Percentiles rank a stretch among this genome's conserved stretches.
Conservation (phyloP, 2,113 vertebrate species). For the Aegithalos caudatus region DNA sequence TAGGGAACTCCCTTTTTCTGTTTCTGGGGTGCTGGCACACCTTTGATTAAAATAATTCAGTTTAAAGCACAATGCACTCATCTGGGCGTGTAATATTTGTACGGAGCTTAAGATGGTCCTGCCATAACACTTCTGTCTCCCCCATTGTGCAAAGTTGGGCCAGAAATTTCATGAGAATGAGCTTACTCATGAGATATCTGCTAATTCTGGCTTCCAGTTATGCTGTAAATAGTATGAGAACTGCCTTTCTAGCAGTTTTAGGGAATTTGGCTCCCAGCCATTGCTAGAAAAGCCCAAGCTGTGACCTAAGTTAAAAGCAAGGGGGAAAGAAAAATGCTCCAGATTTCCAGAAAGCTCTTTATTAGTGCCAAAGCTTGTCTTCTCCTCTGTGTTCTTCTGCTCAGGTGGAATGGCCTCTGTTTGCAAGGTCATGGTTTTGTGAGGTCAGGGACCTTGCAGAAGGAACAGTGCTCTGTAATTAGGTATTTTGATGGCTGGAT, state of each 20-base stretch:
- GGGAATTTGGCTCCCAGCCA: slow-evolving; percentile 45
- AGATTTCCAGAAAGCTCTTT: background rate
- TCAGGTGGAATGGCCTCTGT: background rate
- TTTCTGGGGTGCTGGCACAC: background rate
- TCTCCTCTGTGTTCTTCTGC: background rate
- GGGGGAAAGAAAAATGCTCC: background rate
- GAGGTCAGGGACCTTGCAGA: background rate
- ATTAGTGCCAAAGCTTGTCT: background rate
- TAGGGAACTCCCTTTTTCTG: slow-evolving; percentile 2
- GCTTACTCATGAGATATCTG: slow-evolving; percentile 42
- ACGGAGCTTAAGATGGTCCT: background rate
- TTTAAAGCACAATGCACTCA: background rate
- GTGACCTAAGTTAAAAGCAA: slow-evolving; percentile 8
- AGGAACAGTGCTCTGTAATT: background rate
- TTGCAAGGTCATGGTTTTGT: background rate
- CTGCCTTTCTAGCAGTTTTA: slow-evolving; percentile 47
- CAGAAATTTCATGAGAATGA: slow-evolving; percentile 45
- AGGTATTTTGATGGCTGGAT: background rate
- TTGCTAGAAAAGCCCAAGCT: slow-evolving; percentile 32
- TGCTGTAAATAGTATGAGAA: slow-evolving; percentile 56
- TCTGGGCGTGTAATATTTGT: background rate
- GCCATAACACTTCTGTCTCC: background rate
- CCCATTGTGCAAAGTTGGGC: background rate
- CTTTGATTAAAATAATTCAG: slow-evolving; percentile 3
- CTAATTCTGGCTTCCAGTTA: slow-evolving; percentile 32